Percentiles rank a stretch among this genome's conserved stretches.
Evolutionary conservation across 2,113 vertebrate species (phyloP).

Genomic region (Amazona vittata): DNA sequence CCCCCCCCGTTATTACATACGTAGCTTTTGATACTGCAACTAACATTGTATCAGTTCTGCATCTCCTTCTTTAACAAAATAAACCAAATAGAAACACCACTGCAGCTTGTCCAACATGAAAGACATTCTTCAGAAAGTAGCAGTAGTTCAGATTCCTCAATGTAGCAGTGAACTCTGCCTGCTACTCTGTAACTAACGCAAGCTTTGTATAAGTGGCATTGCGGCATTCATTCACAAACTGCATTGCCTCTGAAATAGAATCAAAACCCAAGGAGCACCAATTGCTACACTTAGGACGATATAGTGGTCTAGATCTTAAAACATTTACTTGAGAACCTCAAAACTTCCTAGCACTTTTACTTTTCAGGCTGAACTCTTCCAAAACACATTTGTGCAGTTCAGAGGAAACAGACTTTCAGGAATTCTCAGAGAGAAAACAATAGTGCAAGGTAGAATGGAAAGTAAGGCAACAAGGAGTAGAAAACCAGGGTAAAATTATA

Average conservation of each 20-base stretch:
- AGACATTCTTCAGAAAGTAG: not conserved
- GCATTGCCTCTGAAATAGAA: not conserved
- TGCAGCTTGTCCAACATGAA: not conserved
- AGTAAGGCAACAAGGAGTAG: not conserved
- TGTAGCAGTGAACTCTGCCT: not conserved
- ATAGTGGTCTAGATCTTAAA: not conserved
- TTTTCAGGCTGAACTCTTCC: not conserved
- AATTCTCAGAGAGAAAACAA: not conserved
- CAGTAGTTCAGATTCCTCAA: not conserved
- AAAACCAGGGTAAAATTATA: not conserved
- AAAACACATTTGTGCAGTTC: not conserved
- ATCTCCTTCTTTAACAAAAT: not conserved
- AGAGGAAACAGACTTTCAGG: not conserved
- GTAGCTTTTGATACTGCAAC: not conserved
- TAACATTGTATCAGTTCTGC: not conserved
- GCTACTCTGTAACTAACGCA: not conserved
- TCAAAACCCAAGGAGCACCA: not conserved
- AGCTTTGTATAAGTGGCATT: not conserved
- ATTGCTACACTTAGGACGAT: not conserved
- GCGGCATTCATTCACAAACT: not conserved
- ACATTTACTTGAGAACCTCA: not conserved
- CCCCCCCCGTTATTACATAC: not conserved
- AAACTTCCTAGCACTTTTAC: slow-evolving; percentile 11
- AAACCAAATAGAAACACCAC: not conserved
- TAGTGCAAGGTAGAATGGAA: not conserved